Base-by-base conservation (phyloP, 2,888 invertebrate species). In the Merodon equestris region DNA sequence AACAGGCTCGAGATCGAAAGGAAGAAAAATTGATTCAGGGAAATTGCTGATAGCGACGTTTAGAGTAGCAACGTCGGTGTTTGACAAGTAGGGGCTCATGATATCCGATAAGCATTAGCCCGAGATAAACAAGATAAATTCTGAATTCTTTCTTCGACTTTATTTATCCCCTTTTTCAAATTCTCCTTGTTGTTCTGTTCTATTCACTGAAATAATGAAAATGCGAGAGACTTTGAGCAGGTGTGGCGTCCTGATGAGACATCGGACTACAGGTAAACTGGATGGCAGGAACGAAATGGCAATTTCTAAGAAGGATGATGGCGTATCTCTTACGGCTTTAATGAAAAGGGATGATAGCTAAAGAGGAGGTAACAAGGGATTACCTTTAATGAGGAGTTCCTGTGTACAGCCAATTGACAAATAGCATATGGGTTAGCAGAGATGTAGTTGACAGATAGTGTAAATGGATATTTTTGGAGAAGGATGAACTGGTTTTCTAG, bases 11-110 rank as follows among this genome's bases (percentile, higher is more conserved):
- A 4, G 27, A 1, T 1, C 9, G 18, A 13, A 17, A 13, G 47
- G 18, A 47, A 19, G 44, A 44, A 12, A 42, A 64, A 66, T 42
- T 71, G 50, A 67, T 76, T 66, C 44, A 50, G 56, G 61, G 48
- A 66, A 56, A 48, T 61, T 71, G 71, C 71, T 56, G 2, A 12
- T 34, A 42, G 64, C 42, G 13, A 53, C 51, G n/a, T n/a, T n/a
- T n/a, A n/a, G n/a, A n/a, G n/a, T n/a, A n/a, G 47, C 71, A 70
- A 60, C 60, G 60, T 66, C 66, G 71, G 66, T 76, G 76, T 76
- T 61, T 61, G 60, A 44, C 51, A 42, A 66, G 50, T 42, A 50
- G n/a, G 48, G 15, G 54, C 42, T 19, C 1, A 53, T 42, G 47
- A 57, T 57, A 72, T 63, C 47, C 51, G 60, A 71, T 70, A 54